A percentile compares a stretch with the other conserved stretches of the same genome.
Conservation (phyloP, 2,888 invertebrate genomes). For the Himalopsyche kuldschensis region DNA sequence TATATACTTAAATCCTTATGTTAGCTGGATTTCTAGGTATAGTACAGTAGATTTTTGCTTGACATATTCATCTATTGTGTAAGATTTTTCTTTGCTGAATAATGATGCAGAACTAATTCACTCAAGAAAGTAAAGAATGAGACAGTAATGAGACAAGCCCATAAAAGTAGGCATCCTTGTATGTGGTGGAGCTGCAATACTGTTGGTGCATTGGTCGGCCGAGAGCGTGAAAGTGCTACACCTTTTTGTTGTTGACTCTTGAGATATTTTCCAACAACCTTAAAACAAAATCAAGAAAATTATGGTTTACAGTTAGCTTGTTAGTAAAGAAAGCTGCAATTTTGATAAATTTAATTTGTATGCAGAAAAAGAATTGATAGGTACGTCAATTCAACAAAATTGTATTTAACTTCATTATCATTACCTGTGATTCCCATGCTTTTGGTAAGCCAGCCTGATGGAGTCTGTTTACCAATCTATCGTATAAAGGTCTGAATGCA, state of each 20-base stretch:
- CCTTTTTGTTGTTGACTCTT: conserved; percentile 1
- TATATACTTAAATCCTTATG: too few relatives aligned
- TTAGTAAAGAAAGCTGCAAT: too few relatives aligned
- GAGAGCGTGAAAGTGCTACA: background rate
- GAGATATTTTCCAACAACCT: conserved; percentile 16
- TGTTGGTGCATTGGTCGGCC: conserved; percentile 1
- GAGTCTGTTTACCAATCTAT: conserved; percentile 2
- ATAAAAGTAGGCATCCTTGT: conserved; percentile 11
- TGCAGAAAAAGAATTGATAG: too few relatives aligned
- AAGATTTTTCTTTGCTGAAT: background rate
- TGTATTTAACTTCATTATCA: background rate
- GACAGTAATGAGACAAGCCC: background rate
- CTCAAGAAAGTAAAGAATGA: background rate
- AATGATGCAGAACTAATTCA: background rate
- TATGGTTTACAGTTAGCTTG: too few relatives aligned
- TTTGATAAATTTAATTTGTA: too few relatives aligned
- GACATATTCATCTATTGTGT: background rate
- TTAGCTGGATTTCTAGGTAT: too few relatives aligned
- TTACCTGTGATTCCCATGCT: conserved; percentile 22
- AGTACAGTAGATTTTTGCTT: too few relatives aligned
- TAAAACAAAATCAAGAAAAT: background rate
- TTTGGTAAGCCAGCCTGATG: conserved; percentile 16
- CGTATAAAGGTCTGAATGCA: background rate
- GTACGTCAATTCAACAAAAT: too few relatives aligned
- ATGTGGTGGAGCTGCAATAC: conserved; percentile 10